phyloP scores from a whole-genome alignment of 2,888 invertebrate species.

The Acrobeloides nanus region DNA sequence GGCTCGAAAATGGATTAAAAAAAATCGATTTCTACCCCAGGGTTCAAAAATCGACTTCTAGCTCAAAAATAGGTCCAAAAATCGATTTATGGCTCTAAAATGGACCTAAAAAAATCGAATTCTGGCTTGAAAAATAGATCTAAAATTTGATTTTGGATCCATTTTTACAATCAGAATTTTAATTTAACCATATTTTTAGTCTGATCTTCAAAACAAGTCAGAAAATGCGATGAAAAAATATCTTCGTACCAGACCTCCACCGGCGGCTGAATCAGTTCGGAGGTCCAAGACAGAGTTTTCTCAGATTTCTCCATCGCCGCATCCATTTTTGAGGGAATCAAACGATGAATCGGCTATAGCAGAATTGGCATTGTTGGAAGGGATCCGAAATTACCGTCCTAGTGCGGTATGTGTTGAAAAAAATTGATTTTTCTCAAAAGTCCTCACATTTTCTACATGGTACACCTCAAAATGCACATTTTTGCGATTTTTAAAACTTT shows the following conservation, averaged over 20 bases:
- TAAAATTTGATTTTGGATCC: too few relatives aligned
- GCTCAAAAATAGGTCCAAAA: too few relatives aligned
- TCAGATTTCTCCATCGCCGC: slow-evolving; percentile 13
- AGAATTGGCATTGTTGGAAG: slow-evolving; percentile 16
- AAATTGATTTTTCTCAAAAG: too few relatives aligned
- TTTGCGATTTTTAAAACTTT: neutral
- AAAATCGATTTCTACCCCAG: too few relatives aligned
- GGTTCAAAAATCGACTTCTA: too few relatives aligned
- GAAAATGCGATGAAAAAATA: slow-evolving; percentile 86
- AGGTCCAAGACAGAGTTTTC: slow-evolving; percentile 65
- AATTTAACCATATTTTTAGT: slow-evolving; percentile 16
- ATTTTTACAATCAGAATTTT: slow-evolving; percentile 6
- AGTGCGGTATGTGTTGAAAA: slow-evolving; percentile 14
- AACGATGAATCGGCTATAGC: slow-evolving; percentile 1
- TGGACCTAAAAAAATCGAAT: too few relatives aligned
- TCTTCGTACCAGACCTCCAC: slow-evolving; percentile 74
- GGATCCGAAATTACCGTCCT: slow-evolving; percentile 33
- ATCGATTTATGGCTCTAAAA: too few relatives aligned
- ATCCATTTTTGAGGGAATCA: slow-evolving; percentile 21
- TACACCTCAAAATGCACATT: neutral
- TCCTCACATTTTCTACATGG: slow-evolving; percentile 5
- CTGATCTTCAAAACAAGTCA: slow-evolving; percentile 67
- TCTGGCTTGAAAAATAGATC: too few relatives aligned
- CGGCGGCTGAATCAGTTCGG: slow-evolving; percentile 79
- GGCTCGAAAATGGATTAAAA: too few relatives aligned